Evolutionary conservation across 1,140 invertebrate species (phyloP).

Genomic region (Halyomorpha halys): DNA sequence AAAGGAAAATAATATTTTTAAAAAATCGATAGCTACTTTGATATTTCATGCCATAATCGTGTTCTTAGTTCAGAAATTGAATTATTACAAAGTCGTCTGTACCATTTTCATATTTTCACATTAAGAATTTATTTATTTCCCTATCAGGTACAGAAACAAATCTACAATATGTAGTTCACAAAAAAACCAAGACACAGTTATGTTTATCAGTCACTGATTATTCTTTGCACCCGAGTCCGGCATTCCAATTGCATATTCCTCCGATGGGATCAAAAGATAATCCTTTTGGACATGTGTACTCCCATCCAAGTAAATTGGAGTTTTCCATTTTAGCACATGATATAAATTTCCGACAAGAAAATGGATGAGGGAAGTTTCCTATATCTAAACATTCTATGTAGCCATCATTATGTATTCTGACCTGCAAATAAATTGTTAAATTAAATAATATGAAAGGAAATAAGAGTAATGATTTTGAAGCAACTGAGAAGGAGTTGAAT

Average conservation of each 20-base stretch:
- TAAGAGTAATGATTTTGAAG: too few species aligned
- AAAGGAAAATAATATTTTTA: too few species aligned
- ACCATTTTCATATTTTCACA: background rate
- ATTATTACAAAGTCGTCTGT: background rate
- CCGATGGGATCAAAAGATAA: slow-evolving; percentile 77
- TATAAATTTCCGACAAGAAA: slow-evolving; percentile 79
- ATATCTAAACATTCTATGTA: slow-evolving; percentile 70
- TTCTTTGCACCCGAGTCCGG: slow-evolving; percentile 57
- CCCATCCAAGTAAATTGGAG: slow-evolving; percentile 64
- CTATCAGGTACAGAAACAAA: slow-evolving; percentile 11
- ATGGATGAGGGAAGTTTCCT: slow-evolving; percentile 78
- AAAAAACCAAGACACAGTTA: background rate
- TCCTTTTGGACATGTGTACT: slow-evolving; percentile 73
- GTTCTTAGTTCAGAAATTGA: background rate
- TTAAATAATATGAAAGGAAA: too few species aligned
- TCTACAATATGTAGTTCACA: too few species aligned
- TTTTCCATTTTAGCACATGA: slow-evolving; percentile 72
- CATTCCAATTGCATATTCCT: slow-evolving; percentile 80
- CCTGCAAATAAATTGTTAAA: slow-evolving; percentile 26
- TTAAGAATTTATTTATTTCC: background rate
- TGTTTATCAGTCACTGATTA: slow-evolving; percentile 16
- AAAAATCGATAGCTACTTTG: too few species aligned
- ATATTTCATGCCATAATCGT: too few species aligned
- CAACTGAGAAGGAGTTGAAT: too few species aligned
- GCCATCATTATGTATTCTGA: slow-evolving; percentile 43